Evolutionary conservation across 1,140 invertebrate genomes (phyloP).

Genomic region (Augochlora pura): DNA sequence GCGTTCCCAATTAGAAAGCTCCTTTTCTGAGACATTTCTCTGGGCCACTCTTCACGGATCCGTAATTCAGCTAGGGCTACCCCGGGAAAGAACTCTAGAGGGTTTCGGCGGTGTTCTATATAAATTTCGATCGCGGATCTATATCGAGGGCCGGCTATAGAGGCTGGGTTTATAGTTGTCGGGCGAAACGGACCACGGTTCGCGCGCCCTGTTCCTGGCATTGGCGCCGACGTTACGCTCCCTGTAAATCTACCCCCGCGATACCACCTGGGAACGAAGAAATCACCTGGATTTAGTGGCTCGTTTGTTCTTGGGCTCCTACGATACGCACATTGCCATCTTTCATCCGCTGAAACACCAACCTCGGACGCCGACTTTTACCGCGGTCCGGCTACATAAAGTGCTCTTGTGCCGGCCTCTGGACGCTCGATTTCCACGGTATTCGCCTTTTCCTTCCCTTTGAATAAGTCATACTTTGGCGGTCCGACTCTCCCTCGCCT

Average conservation of each 20-base stretch:
- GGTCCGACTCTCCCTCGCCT: background rate
- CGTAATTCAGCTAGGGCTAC: conserved; percentile 8
- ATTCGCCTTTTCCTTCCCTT: conserved; percentile 41
- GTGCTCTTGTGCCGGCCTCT: conserved; percentile 48
- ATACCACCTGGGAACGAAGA: conserved; percentile 43
- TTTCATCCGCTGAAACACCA: conserved; percentile 53
- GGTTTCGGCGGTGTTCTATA: background rate
- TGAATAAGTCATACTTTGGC: conserved; percentile 12
- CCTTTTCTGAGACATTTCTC: background rate
- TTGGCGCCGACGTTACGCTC: conserved; percentile 44
- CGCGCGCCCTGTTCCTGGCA: conserved; percentile 29
- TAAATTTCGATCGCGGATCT: conserved; percentile 27
- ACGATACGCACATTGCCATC: conserved; percentile 53
- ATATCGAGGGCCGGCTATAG: background rate
- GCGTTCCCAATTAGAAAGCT: background rate
- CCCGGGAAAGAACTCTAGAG: background rate
- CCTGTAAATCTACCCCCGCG: conserved; percentile 33
- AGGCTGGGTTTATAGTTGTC: conserved; percentile 19
- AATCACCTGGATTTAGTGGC: conserved; percentile 58
- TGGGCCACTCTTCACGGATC: background rate
- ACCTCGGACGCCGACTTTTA: conserved; percentile 41
- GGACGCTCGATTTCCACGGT: conserved; percentile 59
- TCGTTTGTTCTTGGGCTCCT: conserved; percentile 49
- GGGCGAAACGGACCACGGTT: conserved; percentile 8
- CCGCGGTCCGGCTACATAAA: conserved; percentile 39